Conservation (phyloP, 2,797 vertebrate genomes). For the Lepilemur septentrionalis region DNA sequence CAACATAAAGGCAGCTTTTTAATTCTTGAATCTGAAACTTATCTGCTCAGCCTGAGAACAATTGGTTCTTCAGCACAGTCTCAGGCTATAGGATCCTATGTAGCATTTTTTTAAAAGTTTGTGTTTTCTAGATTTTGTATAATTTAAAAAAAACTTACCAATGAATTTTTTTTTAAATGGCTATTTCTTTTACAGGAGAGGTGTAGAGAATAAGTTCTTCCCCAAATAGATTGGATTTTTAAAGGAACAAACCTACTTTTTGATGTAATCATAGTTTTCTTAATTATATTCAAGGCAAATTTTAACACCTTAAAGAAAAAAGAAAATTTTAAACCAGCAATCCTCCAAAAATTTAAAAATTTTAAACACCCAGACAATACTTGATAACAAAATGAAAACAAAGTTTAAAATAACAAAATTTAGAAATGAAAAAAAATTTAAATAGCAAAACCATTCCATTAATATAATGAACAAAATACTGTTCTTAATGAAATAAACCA, state of each 20-base stretch:
- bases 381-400: not conserved
- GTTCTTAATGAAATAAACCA: not conserved
- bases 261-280: not conserved
- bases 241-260: not conserved
- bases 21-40: not conserved
- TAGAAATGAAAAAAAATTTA: not conserved
- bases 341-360: not conserved
- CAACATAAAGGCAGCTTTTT: not conserved
- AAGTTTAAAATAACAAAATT: constrained; percentile 1
- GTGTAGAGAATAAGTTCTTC: not conserved
- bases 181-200: not conserved
- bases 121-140: not conserved
- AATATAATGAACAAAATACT: not conserved
- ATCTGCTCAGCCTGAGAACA: not conserved
- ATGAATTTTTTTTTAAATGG: not conserved
- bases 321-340: not conserved
- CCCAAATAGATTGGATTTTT: not conserved
- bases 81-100: not conserved
- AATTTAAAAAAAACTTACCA: not conserved
- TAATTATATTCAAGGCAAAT: not conserved
- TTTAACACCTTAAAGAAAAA: not conserved
- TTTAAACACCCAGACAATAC: not conserved
- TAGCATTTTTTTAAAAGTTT: not conserved
- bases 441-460: not conserved
- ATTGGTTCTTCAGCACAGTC: not conserved